phyloP scores from a whole-genome alignment of 1,140 invertebrate genomes.

The Gerris buenoi region DNA sequence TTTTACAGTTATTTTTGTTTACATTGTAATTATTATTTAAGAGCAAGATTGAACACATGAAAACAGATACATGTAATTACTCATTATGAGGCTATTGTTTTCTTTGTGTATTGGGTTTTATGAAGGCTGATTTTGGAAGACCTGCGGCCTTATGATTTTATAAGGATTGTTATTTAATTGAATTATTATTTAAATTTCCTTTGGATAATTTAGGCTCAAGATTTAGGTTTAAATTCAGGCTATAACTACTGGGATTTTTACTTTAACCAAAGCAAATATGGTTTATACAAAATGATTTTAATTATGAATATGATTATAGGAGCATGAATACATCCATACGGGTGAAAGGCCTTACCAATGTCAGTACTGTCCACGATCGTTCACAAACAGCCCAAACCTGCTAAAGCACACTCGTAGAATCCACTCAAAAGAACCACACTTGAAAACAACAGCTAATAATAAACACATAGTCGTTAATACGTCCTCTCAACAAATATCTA shows the following conservation, averaged over 20 bases:
- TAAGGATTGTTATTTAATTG: background rate
- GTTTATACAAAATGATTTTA: background rate
- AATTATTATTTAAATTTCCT: background rate
- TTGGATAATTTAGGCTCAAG: background rate
- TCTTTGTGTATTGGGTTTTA: no score
- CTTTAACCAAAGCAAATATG: background rate
- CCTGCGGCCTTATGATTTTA: background rate
- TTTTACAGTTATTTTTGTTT: no score
- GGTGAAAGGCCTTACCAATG: background rate
- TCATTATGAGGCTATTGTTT: no score
- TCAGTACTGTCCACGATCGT: background rate
- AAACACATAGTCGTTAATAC: no score
- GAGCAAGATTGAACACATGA: no score
- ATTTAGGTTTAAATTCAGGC: background rate
- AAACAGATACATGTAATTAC: no score
- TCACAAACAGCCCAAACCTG: background rate
- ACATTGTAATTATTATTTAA: no score
- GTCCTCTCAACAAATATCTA: no score
- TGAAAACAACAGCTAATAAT: no score
- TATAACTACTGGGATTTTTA: background rate
- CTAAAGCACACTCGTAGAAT: background rate
- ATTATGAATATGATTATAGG: background rate
- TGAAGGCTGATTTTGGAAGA: background rate
- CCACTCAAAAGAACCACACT: background rate
- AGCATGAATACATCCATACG: slow-evolving; percentile 3